Conservation (phyloP, 2,797 vertebrate species). For the Pseudomugil gertrudae region DNA sequence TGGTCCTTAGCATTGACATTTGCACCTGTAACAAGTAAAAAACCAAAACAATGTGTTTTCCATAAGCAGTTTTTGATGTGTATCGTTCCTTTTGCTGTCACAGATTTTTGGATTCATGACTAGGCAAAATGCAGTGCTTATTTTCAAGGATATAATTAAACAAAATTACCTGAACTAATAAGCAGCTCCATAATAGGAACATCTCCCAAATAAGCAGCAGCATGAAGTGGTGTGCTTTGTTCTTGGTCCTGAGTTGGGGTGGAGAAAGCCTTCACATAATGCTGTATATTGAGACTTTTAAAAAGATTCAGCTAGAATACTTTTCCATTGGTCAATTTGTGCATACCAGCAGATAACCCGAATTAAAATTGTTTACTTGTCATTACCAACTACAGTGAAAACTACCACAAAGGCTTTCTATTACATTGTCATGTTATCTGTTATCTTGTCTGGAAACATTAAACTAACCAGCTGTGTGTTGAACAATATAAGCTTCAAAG, state of each 20-base stretch:
- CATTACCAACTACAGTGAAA: neutral
- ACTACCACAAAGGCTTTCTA: neutral
- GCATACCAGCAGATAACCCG: no score
- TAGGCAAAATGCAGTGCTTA: neutral
- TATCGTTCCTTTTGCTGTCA: slow-evolving; percentile 2
- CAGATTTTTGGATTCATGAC: neutral
- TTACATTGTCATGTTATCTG: no score
- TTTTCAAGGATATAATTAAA: neutral
- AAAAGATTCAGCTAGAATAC: neutral
- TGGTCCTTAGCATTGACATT: slow-evolving; percentile 93
- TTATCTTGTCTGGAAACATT: no score
- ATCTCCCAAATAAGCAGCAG: slow-evolving; percentile 94
- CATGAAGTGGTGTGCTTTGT: slow-evolving; percentile 92
- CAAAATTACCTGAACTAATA: slow-evolving; percentile 87
- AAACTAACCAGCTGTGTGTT: no score
- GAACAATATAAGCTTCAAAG: neutral
- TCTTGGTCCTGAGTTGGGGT: slow-evolving; percentile 88
- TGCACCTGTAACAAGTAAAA: slow-evolving; percentile 83
- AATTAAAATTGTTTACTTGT: no score
- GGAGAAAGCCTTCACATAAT: neutral
- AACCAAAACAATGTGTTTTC: neutral
- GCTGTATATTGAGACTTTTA: no score
- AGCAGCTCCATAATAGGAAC: slow-evolving; percentile 91
- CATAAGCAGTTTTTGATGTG: neutral
- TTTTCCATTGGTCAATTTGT: neutral